phyloP scores from a whole-genome alignment of 2,113 vertebrate species.

The Cariama cristata region DNA sequence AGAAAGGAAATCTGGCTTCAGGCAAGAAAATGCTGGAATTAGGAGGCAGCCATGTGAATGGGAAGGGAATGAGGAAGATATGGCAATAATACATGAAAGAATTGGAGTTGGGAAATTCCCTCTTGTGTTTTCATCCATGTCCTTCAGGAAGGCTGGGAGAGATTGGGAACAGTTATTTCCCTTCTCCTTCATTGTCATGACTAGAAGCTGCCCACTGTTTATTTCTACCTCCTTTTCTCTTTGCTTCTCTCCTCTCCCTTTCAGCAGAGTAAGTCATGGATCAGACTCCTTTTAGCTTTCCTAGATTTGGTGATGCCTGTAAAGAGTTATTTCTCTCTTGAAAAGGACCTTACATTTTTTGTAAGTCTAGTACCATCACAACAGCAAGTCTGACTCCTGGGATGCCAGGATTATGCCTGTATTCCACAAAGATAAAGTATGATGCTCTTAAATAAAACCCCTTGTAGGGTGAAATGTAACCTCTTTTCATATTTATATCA shows the following conservation, averaged over 20 bases:
- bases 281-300: not conserved
- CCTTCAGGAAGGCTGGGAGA: not conserved
- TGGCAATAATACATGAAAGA: not conserved
- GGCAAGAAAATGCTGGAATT: not conserved
- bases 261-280: not conserved
- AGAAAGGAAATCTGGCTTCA: not conserved
- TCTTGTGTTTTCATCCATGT: not conserved
- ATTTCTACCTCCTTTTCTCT: not conserved
- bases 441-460: not conserved
- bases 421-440: not conserved
- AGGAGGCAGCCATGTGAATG: not conserved
- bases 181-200: not conserved
- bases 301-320: not conserved
- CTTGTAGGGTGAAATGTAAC: not conserved
- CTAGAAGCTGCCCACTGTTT: not conserved
- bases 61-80: not conserved
- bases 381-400: not conserved
- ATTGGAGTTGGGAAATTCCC: not conserved
- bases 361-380: accelerated
- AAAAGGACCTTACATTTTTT: not conserved
- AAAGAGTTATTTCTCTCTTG: not conserved
- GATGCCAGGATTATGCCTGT: not conserved
- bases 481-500: not conserved
- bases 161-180: not conserved
- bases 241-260: not conserved